Evolutionary conservation across 2,797 vertebrate species (phyloP), one percentile per base, ranked within the genome.

Genomic region (Lepilemur ruficaudatus): DNA sequence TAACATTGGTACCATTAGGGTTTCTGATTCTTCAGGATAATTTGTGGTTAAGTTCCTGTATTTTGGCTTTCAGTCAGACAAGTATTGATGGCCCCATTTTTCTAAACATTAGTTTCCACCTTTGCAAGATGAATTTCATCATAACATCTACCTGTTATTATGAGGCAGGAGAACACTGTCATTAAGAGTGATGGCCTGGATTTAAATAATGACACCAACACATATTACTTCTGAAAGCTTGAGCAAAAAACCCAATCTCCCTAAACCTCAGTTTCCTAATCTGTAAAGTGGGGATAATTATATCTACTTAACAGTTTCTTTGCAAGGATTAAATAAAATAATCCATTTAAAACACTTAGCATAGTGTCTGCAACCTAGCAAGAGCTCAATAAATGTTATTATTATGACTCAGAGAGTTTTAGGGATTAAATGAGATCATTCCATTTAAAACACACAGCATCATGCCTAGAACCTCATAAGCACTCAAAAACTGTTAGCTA

Each of bases 211-310:
- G 38, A 87, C 15, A 35, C 69, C 6, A 46, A 78, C n/a, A 5
- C 63, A 52, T 63, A 67, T 59, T 73, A 83, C 28, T 85, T 78
- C 55, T 75, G 25, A 95, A 92, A 89, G 11, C 30, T 70, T 75
- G 52, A 35, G 50, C 46, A 95, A 92, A 65, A 41, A 86, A 72
- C 6, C 67, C 57, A 69, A 63, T 79, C 61, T 79, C 7, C 0
- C 30, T 73, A 85, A 92, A 41, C 48, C 48, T 97, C 55, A 57
- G 50, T 92, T 89, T 95, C 35, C 76, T 92, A 50, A 63, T 92
- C 79, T 93, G 69, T 75, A 92, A 78, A 93, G 84, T 85, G 84
- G 65, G 43, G 11, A 17, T 95, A 75, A 67, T 22, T 57, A 48
- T 41, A 55, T 23, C 88, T 72, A 72, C 41, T 52, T 78, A 78